phyloP scores from a whole-genome alignment of 2,797 vertebrate species.

The Scarus forsteni region DNA sequence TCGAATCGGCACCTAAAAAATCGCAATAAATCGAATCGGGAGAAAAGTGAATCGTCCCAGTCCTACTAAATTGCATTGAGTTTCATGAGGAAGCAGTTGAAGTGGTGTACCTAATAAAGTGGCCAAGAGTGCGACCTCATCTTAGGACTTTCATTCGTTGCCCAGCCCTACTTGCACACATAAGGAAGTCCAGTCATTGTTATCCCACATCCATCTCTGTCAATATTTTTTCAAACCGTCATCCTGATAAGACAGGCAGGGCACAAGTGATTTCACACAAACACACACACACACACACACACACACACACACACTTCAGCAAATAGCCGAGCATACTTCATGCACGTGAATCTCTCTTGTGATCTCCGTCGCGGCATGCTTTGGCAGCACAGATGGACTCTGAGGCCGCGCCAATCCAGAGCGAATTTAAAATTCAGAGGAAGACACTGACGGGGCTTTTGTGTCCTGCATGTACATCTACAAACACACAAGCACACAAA shows the following conservation, averaged over 20 bases:
- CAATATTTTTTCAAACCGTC: constrained; percentile 26
- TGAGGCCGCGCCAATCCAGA: constrained; percentile 7
- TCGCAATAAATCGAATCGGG: no score
- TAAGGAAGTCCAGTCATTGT: constrained; percentile 1
- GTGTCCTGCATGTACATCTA: constrained; percentile 1
- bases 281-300: constrained; percentile 1
- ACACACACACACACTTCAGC: neutral
- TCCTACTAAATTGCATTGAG: no score
- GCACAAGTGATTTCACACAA: constrained; percentile 9
- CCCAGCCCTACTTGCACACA: constrained; percentile 4
- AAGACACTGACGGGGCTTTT: constrained; percentile 9
- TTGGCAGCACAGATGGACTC: constrained; percentile 42
- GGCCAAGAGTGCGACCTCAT: no score
- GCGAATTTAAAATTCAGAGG: constrained; percentile 33
- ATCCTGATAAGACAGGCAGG: neutral
- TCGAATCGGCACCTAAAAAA: no score
- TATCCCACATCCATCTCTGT: constrained; percentile 17
- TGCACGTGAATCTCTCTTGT: neutral
- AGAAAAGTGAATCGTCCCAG: no score
- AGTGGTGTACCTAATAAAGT: no score
- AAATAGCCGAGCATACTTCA: neutral
- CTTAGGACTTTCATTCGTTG: no score
- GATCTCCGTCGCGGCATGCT: neutral
- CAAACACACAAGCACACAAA: constrained; percentile 10
- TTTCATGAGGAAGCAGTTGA: no score